Evolutionary conservation across 2,113 vertebrate species (phyloP).

Genomic region (Equus quagga): DNA sequence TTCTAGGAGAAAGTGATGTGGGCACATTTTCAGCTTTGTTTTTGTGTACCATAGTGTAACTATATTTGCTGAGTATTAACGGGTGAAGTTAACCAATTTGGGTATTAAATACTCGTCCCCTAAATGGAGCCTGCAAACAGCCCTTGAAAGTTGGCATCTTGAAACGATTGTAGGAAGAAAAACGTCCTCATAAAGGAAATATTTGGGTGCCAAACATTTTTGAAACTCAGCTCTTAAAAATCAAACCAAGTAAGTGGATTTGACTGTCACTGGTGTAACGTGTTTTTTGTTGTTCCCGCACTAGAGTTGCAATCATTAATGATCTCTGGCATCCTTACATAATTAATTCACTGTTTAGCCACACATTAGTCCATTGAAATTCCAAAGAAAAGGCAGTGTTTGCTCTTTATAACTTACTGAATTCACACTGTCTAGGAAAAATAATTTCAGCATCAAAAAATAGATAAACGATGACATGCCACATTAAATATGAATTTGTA

Average conservation of each 20-base stretch:
- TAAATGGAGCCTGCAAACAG: conserved; percentile 37
- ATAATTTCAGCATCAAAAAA: conserved; percentile 43
- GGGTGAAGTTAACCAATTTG: conserved; percentile 61
- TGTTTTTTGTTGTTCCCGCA: not conserved
- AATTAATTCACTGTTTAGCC: conserved; percentile 52
- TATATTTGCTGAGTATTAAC: conserved; percentile 59
- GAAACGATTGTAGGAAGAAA: conserved; percentile 23
- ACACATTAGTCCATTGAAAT: conserved; percentile 21
- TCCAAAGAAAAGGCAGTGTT: conserved; percentile 35
- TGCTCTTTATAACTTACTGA: conserved; percentile 31
- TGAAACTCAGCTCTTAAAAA: conserved; percentile 22
- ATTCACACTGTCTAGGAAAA: conserved; percentile 10
- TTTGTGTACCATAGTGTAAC: conserved; percentile 30
- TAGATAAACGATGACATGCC: conserved; percentile 31
- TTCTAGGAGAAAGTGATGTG: conserved; percentile 5
- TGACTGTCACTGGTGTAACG: not conserved
- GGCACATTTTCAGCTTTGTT: not conserved
- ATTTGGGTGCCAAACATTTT: not conserved
- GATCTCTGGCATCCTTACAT: conserved; percentile 24
- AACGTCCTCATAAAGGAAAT: not conserved
- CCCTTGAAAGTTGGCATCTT: conserved; percentile 50
- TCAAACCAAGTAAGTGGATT: conserved; percentile 4
- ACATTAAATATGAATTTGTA: conserved; percentile 61
- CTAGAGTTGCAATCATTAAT: conserved; percentile 55
- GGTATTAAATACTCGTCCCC: not conserved